A percentile compares a stretch with the other conserved stretches of the same genome.
Evolutionary conservation across 64 coral and sea anemone genomes (phyloP).

Genomic region (Stichodactyla mertensii): DNA sequence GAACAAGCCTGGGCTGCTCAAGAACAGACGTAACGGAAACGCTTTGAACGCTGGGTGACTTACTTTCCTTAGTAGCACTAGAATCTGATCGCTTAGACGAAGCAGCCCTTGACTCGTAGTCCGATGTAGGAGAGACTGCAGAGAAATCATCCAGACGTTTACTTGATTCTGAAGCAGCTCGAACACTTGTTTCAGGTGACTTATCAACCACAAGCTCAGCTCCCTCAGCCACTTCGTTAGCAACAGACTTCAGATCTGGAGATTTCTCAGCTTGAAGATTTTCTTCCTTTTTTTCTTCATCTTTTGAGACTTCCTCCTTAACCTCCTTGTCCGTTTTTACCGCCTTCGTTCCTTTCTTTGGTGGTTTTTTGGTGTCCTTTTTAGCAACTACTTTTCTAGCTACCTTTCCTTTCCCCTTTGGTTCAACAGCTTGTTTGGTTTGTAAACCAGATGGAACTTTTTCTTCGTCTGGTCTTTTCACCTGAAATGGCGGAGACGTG

Average conservation of each 20-base stretch:
- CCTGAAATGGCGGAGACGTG: slow-evolving; percentile 67
- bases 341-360: slow-evolving; percentile 6
- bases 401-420: slow-evolving; percentile 43
- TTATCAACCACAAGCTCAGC: neutral
- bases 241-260: slow-evolving; percentile 1
- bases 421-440: slow-evolving; percentile 20
- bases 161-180: slow-evolving; percentile 84
- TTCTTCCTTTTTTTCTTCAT: slow-evolving; percentile 41
- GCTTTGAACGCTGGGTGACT: neutral
- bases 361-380: neutral
- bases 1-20: slow-evolving; percentile 31
- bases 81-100: slow-evolving; percentile 33
- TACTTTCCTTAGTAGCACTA: neutral
- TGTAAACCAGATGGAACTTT: slow-evolving; percentile 62
- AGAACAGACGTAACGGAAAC: neutral
- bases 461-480: slow-evolving; percentile 41
- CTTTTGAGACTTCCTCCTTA: slow-evolving; percentile 15
- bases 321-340: neutral
- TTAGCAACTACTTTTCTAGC: neutral
- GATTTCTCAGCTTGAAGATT: neutral
- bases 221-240: neutral
- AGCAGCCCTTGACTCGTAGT: slow-evolving; percentile 18
- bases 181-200: slow-evolving; percentile 12
- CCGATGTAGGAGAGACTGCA: slow-evolving; percentile 14
- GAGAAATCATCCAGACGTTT: slow-evolving; percentile 46